Percentiles rank a stretch among this genome's conserved stretches.
These are phyloP conservation scores for Darevskia nairensis DNA, from an alignment of 2,797 vertebrate genomes.

Conservation along the genomic window DNA sequence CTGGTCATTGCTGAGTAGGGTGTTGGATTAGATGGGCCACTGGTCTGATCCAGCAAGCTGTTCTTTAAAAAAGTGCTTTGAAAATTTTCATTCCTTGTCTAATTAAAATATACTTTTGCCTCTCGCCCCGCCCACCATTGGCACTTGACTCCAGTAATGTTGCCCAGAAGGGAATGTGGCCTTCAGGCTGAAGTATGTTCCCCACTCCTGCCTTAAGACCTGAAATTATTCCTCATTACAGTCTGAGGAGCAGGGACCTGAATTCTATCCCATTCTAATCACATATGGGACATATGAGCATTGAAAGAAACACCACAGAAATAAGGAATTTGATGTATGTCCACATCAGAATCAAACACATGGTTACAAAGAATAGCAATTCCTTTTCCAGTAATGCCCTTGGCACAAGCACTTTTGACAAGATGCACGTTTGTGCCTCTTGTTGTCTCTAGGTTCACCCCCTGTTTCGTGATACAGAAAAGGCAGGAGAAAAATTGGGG, in stretches of 20 bases:
- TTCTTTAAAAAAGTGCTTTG: too few relatives aligned
- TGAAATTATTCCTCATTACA: background rate
- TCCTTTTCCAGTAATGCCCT: background rate
- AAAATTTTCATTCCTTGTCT: too few relatives aligned
- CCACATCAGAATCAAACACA: background rate
- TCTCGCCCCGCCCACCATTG: too few relatives aligned
- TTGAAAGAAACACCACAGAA: background rate
- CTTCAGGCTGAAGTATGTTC: too few relatives aligned
- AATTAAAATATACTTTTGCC: too few relatives aligned
- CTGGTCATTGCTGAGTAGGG: too few relatives aligned
- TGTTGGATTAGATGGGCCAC: too few relatives aligned
- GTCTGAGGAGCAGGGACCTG: background rate
- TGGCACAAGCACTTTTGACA: slow-evolving; percentile 8
- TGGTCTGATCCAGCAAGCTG: too few relatives aligned
- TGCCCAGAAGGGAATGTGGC: too few relatives aligned
- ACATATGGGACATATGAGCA: background rate
- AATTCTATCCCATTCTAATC: background rate
- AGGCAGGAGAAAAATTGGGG: background rate
- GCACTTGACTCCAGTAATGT: too few relatives aligned
- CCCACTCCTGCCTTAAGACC: too few relatives aligned
- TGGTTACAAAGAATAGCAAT: background rate
- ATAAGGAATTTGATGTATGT: background rate
- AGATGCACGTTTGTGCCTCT: background rate
- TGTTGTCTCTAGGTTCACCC: background rate
- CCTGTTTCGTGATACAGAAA: background rate